These are phyloP conservation scores for Muntiacus reevesi DNA, from an alignment of 2,113 vertebrate genomes.

Conservation along the genomic window DNA sequence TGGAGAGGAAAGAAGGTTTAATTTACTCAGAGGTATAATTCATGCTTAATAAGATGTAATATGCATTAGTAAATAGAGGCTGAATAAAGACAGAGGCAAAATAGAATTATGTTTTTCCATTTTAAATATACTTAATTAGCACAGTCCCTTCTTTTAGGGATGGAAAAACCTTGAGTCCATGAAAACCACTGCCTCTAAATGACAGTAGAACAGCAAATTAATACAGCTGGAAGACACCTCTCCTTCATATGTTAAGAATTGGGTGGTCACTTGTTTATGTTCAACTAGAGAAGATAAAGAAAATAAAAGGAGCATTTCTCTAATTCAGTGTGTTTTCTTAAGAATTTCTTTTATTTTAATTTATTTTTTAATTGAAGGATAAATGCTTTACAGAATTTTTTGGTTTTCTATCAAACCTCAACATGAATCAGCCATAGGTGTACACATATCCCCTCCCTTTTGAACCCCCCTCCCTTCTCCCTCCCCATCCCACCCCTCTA, in stretches of 20 bases:
- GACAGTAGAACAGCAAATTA: neutral
- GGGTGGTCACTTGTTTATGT: neutral
- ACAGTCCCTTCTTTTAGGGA: neutral
- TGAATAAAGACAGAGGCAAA: neutral
- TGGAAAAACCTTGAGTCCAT: slow-evolving; percentile 40
- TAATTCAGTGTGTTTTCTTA: neutral
- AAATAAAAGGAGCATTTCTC: neutral
- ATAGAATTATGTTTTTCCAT: neutral
- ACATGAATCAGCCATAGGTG: neutral
- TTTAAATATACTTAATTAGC: slow-evolving; percentile 43
- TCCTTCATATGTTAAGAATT: neutral
- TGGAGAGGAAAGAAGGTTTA: neutral
- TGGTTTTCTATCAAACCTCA: neutral
- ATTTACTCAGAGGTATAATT: slow-evolving; percentile 9
- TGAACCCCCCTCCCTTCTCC: neutral
- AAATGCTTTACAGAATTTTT: neutral
- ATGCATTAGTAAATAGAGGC: neutral
- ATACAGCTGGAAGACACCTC: neutral
- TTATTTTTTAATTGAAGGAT: neutral
- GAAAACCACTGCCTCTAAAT: neutral
- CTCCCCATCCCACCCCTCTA: neutral
- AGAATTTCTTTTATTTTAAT: neutral
- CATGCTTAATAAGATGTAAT: slow-evolving; percentile 9
- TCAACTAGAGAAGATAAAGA: neutral
- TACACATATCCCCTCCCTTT: neutral